Percentiles rank a stretch among this genome's conserved stretches.
Evolutionary conservation across 2,797 vertebrate species (phyloP).

Genomic region (Discoglossus pictus): DNA sequence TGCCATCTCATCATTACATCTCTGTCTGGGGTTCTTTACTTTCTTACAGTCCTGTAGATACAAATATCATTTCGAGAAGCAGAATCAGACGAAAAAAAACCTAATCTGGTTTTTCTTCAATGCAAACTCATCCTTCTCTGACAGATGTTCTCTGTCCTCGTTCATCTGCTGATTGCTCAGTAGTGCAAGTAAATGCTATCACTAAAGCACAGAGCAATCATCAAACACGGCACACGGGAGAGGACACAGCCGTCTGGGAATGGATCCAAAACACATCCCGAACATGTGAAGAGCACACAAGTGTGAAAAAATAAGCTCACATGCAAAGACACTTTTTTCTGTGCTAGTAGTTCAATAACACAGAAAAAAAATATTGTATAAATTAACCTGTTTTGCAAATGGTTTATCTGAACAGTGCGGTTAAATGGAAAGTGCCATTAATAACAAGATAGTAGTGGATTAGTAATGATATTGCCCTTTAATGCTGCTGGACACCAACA

Average conservation of each 20-base stretch:
- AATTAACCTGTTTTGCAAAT: too few species aligned
- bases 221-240: neutral
- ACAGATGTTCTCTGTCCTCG: slow-evolving; percentile 14
- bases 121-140: slow-evolving; percentile 5
- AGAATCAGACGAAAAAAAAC: neutral
- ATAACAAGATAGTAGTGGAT: too few species aligned
- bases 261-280: slow-evolving; percentile 1
- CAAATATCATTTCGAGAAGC: neutral
- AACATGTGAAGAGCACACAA: neutral
- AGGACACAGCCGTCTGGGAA: neutral
- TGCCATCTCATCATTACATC: too few species aligned
- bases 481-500: too few species aligned
- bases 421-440: too few species aligned
- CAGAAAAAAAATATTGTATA: too few species aligned
- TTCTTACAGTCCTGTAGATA: too few species aligned
- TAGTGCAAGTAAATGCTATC: slow-evolving; percentile 8
- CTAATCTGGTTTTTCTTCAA: slow-evolving; percentile 20
- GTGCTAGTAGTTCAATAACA: too few species aligned
- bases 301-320: neutral
- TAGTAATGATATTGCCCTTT: too few species aligned
- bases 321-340: too few species aligned
- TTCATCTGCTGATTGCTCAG: slow-evolving; percentile 16
- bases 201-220: neutral
- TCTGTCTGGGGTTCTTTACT: too few species aligned
- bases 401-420: too few species aligned